These are phyloP conservation scores for Collichthys lucidus DNA, from an alignment of 2,113 vertebrate genomes.

Conservation along the genomic window DNA sequence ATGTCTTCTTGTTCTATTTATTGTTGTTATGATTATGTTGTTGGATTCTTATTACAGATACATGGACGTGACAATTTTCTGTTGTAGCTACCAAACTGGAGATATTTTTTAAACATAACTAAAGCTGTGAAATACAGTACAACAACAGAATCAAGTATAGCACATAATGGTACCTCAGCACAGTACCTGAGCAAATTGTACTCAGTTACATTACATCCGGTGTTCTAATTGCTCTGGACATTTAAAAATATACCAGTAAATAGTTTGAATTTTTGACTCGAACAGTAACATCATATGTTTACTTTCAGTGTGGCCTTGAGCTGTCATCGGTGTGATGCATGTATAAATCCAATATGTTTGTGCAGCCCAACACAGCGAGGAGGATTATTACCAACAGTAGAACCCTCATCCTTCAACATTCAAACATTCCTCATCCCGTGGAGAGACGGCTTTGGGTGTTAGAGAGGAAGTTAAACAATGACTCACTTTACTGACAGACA, in stretches of 20 bases:
- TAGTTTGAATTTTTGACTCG: conserved; percentile 21
- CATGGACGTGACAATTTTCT: background rate
- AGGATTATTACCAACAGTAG: conserved; percentile 74
- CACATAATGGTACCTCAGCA: background rate
- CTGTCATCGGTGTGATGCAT: conserved; percentile 60
- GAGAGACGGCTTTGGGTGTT: conserved; percentile 73
- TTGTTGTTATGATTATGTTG: no score
- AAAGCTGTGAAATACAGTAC: background rate
- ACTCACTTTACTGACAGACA: conserved; percentile 80
- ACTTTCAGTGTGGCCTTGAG: conserved; percentile 40
- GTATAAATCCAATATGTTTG: conserved; percentile 53
- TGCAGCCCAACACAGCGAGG: conserved; percentile 61
- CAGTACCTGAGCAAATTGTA: background rate
- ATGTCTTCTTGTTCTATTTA: no score
- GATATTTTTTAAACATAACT: background rate
- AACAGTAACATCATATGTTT: conserved; percentile 23
- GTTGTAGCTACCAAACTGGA: background rate
- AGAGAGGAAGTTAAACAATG: conserved; percentile 79
- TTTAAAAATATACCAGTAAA: conserved; percentile 35
- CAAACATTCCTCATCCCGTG: conserved; percentile 69
- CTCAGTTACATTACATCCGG: background rate
- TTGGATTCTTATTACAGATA: background rate
- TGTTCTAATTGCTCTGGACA: conserved; percentile 19
- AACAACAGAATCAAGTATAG: background rate
- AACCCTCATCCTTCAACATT: conserved; percentile 72